Percentiles rank a stretch among this genome's conserved stretches.
phyloP scores from a whole-genome alignment of 2,888 invertebrate genomes.

The Luperina nickerlii region DNA sequence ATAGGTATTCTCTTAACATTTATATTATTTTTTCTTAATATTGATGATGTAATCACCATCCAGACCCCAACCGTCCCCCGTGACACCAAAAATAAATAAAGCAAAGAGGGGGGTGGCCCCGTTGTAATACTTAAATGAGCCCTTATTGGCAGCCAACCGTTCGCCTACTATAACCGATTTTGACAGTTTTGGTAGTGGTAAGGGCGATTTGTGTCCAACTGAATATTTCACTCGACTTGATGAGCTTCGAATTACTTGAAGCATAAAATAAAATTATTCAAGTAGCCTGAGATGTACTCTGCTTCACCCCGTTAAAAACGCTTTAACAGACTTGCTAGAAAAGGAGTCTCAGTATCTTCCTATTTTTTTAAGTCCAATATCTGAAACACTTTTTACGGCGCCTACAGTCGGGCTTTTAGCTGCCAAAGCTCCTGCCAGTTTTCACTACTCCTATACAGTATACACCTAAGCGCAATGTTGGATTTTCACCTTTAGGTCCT shows the following conservation, averaged over 20 bases:
- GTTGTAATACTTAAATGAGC: no score
- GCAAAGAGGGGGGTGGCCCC: no score
- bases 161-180: no score
- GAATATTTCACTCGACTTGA: not conserved
- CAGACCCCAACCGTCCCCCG: no score
- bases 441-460: not conserved
- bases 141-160: not conserved
- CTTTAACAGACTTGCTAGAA: not conserved
- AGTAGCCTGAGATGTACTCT: not conserved
- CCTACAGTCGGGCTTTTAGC: not conserved
- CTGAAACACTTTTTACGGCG: not conserved
- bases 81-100: no score
- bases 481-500: not conserved
- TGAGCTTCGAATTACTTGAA: not conserved
- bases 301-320: not conserved
- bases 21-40: no score
- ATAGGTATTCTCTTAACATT: no score
- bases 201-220: no score
- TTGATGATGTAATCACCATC: no score
- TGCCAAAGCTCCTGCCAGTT: not conserved
- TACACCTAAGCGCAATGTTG: not conserved
- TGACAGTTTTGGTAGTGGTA: not conserved
- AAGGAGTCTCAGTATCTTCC: not conserved
- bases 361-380: no score
- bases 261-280: not conserved